Evolutionary conservation across 2,797 vertebrate genomes (phyloP).

Genomic region (Limosa lapponica): DNA sequence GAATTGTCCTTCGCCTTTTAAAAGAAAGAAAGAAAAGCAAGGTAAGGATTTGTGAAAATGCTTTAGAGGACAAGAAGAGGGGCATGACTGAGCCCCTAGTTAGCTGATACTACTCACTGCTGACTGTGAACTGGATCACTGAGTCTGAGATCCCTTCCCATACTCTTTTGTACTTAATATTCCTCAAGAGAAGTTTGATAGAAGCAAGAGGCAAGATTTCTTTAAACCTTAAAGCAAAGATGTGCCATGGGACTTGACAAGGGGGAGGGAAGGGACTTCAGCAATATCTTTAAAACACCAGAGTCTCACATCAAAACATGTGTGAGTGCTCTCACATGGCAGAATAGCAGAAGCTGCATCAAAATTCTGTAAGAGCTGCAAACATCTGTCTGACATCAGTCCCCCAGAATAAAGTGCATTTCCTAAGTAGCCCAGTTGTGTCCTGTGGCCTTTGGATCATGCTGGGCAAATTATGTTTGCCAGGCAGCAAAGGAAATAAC

Average conservation of each 20-base stretch:
- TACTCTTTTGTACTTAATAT: background rate
- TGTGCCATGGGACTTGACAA: background rate
- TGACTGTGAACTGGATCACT: background rate
- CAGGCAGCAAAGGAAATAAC: slow-evolving; percentile 13
- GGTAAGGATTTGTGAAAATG: slow-evolving; percentile 48
- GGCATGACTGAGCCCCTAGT: background rate
- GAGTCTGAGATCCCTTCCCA: background rate
- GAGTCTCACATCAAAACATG: background rate
- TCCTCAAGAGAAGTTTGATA: background rate
- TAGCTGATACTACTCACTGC: background rate
- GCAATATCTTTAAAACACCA: background rate
- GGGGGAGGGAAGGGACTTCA: background rate
- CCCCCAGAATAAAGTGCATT: background rate
- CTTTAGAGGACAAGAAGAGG: background rate
- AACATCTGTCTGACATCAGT: background rate
- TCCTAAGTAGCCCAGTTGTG: background rate
- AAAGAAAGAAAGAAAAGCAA: slow-evolving; percentile 71
- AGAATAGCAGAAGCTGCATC: background rate
- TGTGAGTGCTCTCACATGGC: background rate
- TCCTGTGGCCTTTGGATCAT: background rate
- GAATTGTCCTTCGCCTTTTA: slow-evolving; percentile 63
- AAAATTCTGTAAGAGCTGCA: background rate
- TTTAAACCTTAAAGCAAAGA: background rate
- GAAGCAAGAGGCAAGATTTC: background rate
- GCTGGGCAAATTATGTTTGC: slow-evolving; percentile 10